phyloP scores from a whole-genome alignment of 35 echinoderm and acorn worm genomes.

The Diadema setosum region DNA sequence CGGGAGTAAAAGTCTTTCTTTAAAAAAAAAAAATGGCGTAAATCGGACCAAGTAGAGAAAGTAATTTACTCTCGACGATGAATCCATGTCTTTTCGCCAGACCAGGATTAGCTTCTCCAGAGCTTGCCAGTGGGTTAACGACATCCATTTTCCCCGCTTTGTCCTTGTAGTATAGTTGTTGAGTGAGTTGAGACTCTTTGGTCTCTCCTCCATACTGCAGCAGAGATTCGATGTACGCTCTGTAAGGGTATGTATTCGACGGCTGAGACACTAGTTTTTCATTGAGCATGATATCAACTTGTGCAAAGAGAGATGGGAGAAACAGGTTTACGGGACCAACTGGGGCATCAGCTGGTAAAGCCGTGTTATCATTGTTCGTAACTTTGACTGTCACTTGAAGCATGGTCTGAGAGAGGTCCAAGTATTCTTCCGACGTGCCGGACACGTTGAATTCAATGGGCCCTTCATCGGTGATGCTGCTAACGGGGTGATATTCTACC shows the following conservation, averaged over 20 bases:
- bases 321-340: slow-evolving; percentile 48
- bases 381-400: slow-evolving; percentile 32
- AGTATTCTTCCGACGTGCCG: slow-evolving; percentile 20
- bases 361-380: neutral
- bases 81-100: slow-evolving; percentile 3
- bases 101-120: neutral
- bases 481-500: too few relatives aligned
- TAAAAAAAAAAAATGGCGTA: too few relatives aligned
- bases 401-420: slow-evolving; percentile 37
- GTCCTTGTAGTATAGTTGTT: slow-evolving; percentile 19
- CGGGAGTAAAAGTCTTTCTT: slow-evolving; percentile 34
- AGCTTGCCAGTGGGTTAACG: neutral
- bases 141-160: slow-evolving; percentile 19
- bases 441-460: slow-evolving; percentile 10
- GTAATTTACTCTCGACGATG: neutral
- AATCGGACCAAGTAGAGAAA: neutral
- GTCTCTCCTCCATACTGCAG: slow-evolving; percentile 30
- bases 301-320: slow-evolving; percentile 33
- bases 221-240: slow-evolving; percentile 44
- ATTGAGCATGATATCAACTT: slow-evolving; percentile 37
- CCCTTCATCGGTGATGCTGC: neutral
- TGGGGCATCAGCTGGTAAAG: neutral
- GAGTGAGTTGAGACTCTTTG: slow-evolving; percentile 42
- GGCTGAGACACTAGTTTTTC: slow-evolving; percentile 36
- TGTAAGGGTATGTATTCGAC: slow-evolving; percentile 25